phyloP scores from a whole-genome alignment of 1,140 invertebrate genomes.

The Philaenus spumarius region DNA sequence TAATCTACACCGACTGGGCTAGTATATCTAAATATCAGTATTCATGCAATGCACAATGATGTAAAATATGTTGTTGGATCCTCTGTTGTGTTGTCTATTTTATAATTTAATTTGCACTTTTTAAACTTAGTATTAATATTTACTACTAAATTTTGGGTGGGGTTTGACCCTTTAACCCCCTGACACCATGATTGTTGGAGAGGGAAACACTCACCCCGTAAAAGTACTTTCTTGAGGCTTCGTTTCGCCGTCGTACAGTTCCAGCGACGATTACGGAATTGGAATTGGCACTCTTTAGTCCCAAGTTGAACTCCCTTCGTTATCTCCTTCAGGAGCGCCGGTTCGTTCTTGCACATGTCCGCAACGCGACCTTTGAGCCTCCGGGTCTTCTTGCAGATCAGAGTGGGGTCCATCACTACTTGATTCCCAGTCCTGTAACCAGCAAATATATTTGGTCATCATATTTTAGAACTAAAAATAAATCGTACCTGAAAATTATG shows the following conservation, averaged over 20 bases:
- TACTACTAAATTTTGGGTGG: too few relatives aligned
- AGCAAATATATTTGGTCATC: constrained; percentile 15
- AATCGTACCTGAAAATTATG: neutral
- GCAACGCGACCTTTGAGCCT: constrained; percentile 57
- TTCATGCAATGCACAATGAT: too few relatives aligned
- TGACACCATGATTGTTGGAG: too few relatives aligned
- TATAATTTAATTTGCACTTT: too few relatives aligned
- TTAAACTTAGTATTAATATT: too few relatives aligned
- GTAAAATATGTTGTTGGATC: too few relatives aligned
- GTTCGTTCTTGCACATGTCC: constrained; percentile 69
- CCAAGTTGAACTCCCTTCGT: constrained; percentile 66
- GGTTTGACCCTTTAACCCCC: too few relatives aligned
- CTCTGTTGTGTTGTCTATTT: too few relatives aligned
- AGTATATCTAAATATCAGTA: too few relatives aligned
- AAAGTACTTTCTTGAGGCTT: constrained; percentile 72
- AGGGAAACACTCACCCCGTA: constrained; percentile 58
- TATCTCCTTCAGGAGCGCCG: constrained; percentile 67
- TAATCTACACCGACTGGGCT: too few relatives aligned
- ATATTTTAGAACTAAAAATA: neutral
- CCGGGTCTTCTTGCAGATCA: constrained; percentile 76
- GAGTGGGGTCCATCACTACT: constrained; percentile 78
- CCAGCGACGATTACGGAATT: constrained; percentile 76
- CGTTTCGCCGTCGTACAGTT: constrained; percentile 72
- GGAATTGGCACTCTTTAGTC: constrained; percentile 75
- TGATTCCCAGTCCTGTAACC: constrained; percentile 66